Base-by-base conservation (phyloP, 64 coral and sea anemone genomes). In the Montipora cactus region DNA sequence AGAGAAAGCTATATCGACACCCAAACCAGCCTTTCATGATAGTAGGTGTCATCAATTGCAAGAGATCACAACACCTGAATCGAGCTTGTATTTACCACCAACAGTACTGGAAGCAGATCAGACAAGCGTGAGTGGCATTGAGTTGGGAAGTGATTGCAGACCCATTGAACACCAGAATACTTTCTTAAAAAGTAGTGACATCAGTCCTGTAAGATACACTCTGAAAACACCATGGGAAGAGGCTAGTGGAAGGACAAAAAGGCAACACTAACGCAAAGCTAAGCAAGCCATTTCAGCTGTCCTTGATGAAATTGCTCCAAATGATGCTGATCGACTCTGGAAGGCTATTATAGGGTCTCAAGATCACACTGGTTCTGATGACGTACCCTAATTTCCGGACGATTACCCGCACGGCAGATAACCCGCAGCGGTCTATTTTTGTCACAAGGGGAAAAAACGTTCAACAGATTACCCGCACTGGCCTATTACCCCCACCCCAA, bases 151-250 rank as follows among this genome's bases (percentile, higher is more conserved):
- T 28, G 28, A 28, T 28, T 28, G 28, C 28, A 28, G 28, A 59
- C 88, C 88, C 23, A 20, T 91, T 82, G 67, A 91, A 47, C 66
- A 91, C 21, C 71, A 83, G 8, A 91, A 83, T 20, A 44, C 21
- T 12, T 91, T 91, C 67, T 80, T 91, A 46, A 47, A 28, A 71
- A 83, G 89, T 14, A 77, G 90, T 49, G 90, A 92, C 81, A 78
- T 92, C 12, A 92, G 90, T 79, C 90, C 80, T 2, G 13, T 92
- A 11, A 72, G 90, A 62, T 52, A 81, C 44, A 18, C 79, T 67
- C 47, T 86, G 18, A 85, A 9, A 13, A 92, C 80, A 25, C 58
- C 16, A 1, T 75, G 71, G 71, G 19, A 92, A 10, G 75, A 92
- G 19, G 90, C 81, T 7, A 74, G 59, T 62, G 90, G 13, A 76